phyloP scores from a whole-genome alignment of 2,888 invertebrate genomes.

The Lithophane socia region DNA sequence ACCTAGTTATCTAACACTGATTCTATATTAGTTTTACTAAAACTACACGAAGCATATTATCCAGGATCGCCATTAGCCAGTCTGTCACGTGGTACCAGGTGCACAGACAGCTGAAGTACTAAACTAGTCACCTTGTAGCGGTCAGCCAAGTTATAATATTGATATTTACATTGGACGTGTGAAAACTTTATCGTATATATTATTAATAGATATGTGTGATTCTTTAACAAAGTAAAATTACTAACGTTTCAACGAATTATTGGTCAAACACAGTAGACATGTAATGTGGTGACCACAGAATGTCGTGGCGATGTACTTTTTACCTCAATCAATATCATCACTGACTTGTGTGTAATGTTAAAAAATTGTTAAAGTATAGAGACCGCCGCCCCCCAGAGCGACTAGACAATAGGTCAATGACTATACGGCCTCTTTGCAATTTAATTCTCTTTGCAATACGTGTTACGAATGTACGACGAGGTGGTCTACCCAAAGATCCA shows the following conservation, averaged over 20 bases:
- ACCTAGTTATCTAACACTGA: background rate
- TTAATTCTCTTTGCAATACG: too few species aligned
- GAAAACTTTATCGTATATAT: constrained; percentile 7
- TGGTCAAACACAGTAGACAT: background rate
- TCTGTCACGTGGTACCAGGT: constrained; percentile 40
- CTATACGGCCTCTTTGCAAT: too few species aligned
- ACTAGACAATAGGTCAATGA: too few species aligned
- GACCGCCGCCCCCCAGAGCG: background rate
- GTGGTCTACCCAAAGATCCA: background rate
- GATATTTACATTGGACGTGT: constrained; percentile 10
- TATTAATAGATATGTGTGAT: background rate
- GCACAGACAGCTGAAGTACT: constrained; percentile 16
- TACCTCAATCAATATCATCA: background rate
- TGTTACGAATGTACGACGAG: background rate
- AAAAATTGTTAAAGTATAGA: background rate
- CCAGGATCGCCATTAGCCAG: constrained; percentile 31
- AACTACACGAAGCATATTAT: constrained; percentile 29
- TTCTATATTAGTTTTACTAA: constrained; percentile 34
- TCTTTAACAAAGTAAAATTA: background rate
- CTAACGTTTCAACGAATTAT: background rate
- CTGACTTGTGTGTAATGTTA: background rate
- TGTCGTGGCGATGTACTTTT: background rate
- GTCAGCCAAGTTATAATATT: constrained; percentile 7
- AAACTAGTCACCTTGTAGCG: constrained; percentile 23
- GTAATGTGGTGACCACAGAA: background rate